phyloP scores from a whole-genome alignment of 2,888 invertebrate genomes.

The Eristalis intricaria region DNA sequence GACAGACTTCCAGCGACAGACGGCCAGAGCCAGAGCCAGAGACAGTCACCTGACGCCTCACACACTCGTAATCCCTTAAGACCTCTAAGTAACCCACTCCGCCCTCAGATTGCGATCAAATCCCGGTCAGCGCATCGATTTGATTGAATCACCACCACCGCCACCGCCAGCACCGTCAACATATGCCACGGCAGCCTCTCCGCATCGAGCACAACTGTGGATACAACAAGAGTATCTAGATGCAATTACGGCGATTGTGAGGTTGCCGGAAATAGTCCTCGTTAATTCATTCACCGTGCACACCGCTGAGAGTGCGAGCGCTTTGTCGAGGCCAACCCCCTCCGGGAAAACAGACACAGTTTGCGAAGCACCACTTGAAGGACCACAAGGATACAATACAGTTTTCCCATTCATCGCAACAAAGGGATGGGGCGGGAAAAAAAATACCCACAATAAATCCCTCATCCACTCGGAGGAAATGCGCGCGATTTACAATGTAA shows the following conservation, averaged over 20 bases:
- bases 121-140: background rate
- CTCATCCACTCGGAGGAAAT: constrained; percentile 17
- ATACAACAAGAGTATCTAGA: constrained; percentile 47
- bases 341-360: constrained; percentile 59
- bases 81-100: background rate
- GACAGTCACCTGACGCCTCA: background rate
- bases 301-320: constrained; percentile 32
- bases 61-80: background rate
- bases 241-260: constrained; percentile 47
- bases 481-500: constrained; percentile 52
- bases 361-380: constrained; percentile 58
- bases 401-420: constrained; percentile 51
- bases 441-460: constrained; percentile 36
- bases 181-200: background rate
- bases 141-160: background rate
- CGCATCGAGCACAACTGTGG: background rate
- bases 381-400: constrained; percentile 49
- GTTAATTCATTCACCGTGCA: constrained; percentile 64
- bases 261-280: constrained; percentile 70
- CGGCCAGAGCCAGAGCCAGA: no score
- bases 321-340: constrained; percentile 46
- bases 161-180: background rate
- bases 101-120: background rate
- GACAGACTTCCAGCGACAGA: no score
- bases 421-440: constrained; percentile 48